Conservation (phyloP, 2,888 invertebrate genomes). For the Lysandra bellargus region DNA sequence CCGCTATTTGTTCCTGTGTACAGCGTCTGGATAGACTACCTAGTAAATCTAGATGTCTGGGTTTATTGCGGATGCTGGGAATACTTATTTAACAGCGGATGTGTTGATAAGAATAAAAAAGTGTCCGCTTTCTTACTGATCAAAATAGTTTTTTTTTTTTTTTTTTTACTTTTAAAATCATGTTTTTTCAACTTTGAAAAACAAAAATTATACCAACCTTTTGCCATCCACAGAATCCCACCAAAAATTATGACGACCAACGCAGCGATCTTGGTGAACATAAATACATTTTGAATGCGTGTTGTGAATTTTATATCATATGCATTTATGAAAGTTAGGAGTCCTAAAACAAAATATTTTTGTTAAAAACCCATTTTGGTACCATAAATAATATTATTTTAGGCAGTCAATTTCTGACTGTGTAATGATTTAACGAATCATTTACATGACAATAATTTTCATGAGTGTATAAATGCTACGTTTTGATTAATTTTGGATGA, state of each 20-base stretch:
- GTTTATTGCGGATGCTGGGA: not conserved
- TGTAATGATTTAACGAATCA: no score
- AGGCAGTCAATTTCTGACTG: no score
- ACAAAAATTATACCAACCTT: conserved; percentile 67
- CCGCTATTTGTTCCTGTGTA: conserved; percentile 14
- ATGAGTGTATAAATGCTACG: no score
- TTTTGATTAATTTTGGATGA: no score
- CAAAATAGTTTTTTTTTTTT: not conserved
- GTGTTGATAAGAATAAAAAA: no score
- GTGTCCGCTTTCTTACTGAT: no score
- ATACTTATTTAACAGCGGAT: not conserved
- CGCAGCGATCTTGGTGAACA: conserved; percentile 94
- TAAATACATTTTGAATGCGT: conserved; percentile 93
- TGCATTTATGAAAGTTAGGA: conserved; percentile 93
- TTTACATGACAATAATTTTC: no score
- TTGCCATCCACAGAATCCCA: conserved; percentile 86
- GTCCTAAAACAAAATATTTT: conserved; percentile 76
- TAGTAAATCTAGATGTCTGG: not conserved
- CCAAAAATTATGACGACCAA: conserved; percentile 90
- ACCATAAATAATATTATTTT: no score
- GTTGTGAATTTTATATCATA: conserved; percentile 93
- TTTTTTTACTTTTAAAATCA: not conserved
- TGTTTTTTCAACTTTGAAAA: not conserved
- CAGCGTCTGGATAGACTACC: conserved; percentile 11
- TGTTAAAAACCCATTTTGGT: not conserved